These are phyloP conservation scores for Tachysurus fulvidraco DNA, from an alignment of 2,113 vertebrate genomes.

Conservation along the genomic window DNA sequence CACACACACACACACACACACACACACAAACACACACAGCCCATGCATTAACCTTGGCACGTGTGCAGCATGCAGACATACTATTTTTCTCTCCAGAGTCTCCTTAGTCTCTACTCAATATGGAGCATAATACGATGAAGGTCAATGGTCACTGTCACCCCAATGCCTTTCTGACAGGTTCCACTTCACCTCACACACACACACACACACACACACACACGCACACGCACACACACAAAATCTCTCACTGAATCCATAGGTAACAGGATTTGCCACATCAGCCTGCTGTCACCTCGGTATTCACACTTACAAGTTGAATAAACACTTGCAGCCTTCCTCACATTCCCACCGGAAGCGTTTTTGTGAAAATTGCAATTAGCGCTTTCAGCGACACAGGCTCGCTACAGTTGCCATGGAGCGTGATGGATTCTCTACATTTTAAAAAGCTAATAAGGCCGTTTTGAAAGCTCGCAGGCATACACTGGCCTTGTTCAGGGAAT, in stretches of 20 bases:
- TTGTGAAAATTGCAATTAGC: conserved; percentile 46
- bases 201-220: conserved; percentile 21
- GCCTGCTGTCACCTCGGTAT: conserved; percentile 21
- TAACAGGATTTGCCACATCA: conserved; percentile 29
- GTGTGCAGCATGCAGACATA: conserved; percentile 8
- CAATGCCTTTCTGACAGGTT: not conserved
- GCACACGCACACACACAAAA: not conserved
- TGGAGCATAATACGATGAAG: not conserved
- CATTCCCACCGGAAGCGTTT: conserved; percentile 34
- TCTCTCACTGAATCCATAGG: conserved; percentile 4
- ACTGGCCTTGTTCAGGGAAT: conserved; percentile 16
- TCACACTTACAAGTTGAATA: conserved; percentile 36
- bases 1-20: conserved; percentile 16
- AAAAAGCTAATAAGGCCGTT: conserved; percentile 49
- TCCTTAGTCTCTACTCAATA: not conserved
- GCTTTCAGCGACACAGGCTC: conserved; percentile 13
- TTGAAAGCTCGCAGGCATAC: conserved; percentile 28
- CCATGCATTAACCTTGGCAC: conserved; percentile 33
- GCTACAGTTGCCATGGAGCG: conserved; percentile 51
- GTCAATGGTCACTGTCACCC: not conserved
- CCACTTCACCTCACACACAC: not conserved
- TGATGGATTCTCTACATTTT: conserved; percentile 30
- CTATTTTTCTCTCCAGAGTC: not conserved
- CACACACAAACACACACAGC: conserved; percentile 15
- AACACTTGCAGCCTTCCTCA: conserved; percentile 25